Conservation (phyloP, 2,797 vertebrate species). For the Myotis daubentonii region DNA sequence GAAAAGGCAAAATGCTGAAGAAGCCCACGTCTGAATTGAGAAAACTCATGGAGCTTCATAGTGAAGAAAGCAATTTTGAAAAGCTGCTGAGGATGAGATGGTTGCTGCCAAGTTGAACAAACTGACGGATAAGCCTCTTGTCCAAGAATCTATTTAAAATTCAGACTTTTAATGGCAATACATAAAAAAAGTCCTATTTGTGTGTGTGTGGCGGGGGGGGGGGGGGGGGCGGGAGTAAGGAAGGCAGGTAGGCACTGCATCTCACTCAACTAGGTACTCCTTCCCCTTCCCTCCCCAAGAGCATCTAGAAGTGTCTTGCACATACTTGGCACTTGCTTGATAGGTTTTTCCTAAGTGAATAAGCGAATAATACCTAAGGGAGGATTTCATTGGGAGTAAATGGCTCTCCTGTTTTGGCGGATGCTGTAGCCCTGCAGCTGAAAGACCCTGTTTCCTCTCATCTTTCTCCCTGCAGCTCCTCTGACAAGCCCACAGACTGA, state of each 20-base stretch:
- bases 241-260: background rate
- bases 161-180: background rate
- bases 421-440: background rate
- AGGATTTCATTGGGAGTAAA: background rate
- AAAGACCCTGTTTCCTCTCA: background rate
- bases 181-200: background rate
- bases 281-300: background rate
- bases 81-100: background rate
- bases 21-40: background rate
- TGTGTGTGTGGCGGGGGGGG: background rate
- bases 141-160: background rate
- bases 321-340: background rate
- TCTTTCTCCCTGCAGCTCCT: conserved; percentile 27
- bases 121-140: background rate
- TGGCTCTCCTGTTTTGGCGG: background rate
- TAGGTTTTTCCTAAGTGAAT: background rate
- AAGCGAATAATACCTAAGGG: background rate
- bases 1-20: background rate
- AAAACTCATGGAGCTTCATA: background rate
- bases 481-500: conserved; percentile 75
- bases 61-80: background rate
- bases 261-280: background rate
- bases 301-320: background rate
- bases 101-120: background rate
- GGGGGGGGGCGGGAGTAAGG: background rate